A percentile compares a stretch with the other conserved stretches of the same genome.
Evolutionary conservation across 2,797 vertebrate species (phyloP).

Genomic region (Sebastes dallii): DNA sequence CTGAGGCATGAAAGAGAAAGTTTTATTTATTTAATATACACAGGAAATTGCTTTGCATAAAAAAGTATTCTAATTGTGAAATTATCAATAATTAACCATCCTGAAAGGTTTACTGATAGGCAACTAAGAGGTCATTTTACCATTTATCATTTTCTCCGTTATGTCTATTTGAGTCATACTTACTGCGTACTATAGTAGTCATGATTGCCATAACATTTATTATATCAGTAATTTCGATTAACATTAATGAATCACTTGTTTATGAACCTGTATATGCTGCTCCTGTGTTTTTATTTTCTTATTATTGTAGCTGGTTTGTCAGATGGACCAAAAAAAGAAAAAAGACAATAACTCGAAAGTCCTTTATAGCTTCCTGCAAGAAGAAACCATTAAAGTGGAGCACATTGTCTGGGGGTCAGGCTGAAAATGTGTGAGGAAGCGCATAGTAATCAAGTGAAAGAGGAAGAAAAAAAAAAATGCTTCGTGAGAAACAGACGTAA

Average conservation of each 20-base stretch:
- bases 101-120: not conserved
- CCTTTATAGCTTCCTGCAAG: slow-evolving; percentile 83
- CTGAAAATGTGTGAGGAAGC: slow-evolving; percentile 80
- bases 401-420: slow-evolving; percentile 73
- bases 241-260: not conserved
- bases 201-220: not conserved
- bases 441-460: slow-evolving; percentile 79
- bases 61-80: not conserved
- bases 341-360: slow-evolving; percentile 69
- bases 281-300: not conserved
- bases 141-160: not conserved
- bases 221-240: not conserved
- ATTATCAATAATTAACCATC: not conserved
- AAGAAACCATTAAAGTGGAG: slow-evolving; percentile 76
- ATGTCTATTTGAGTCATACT: not conserved
- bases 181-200: not conserved
- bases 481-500: slow-evolving; percentile 87
- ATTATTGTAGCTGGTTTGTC: slow-evolving; percentile 11
- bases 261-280: not conserved
- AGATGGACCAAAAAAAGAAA: slow-evolving; percentile 9
- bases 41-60: not conserved
- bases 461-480: slow-evolving; percentile 68
- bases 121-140: not conserved
- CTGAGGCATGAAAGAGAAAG: not conserved
- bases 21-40: not conserved